Evolutionary conservation across 1,140 invertebrate species (phyloP).

Genomic region (Brachionus rubens): DNA sequence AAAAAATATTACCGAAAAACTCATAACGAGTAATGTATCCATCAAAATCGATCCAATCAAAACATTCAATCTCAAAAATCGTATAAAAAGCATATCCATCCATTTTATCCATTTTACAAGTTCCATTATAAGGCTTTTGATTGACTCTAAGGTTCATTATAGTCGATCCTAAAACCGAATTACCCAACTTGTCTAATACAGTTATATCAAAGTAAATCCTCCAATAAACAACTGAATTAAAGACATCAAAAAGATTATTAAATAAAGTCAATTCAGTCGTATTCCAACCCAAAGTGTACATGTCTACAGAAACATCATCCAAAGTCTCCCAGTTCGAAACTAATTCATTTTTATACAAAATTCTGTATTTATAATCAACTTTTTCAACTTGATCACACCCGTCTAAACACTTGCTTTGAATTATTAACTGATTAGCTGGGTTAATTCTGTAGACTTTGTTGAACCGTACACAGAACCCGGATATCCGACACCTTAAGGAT

Average conservation of each 20-base stretch:
- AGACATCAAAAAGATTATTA: background rate
- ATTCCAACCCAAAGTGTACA: background rate
- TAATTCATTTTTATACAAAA: background rate
- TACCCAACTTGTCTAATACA: background rate
- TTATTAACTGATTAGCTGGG: background rate
- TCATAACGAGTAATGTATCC: constrained; percentile 15
- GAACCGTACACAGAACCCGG: background rate
- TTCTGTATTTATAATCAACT: background rate
- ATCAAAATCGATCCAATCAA: constrained; percentile 1
- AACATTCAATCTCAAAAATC: background rate
- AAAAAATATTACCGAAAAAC: constrained; percentile 28
- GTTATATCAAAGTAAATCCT: constrained; percentile 2
- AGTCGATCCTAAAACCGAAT: background rate
- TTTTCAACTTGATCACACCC: background rate
- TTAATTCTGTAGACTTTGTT: background rate
- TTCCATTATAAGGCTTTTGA: background rate
- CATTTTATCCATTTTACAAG: background rate
- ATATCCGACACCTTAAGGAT: background rate
- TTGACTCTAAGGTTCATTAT: background rate
- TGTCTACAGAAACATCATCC: background rate
- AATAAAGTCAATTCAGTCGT: background rate
- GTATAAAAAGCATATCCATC: background rate
- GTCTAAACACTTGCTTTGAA: background rate
- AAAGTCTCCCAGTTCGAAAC: background rate
- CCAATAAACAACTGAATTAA: background rate